A percentile compares a stretch with the other conserved stretches of the same genome.
Evolutionary conservation across 2,113 vertebrate species (phyloP).

Genomic region (Anhinga anhinga): DNA sequence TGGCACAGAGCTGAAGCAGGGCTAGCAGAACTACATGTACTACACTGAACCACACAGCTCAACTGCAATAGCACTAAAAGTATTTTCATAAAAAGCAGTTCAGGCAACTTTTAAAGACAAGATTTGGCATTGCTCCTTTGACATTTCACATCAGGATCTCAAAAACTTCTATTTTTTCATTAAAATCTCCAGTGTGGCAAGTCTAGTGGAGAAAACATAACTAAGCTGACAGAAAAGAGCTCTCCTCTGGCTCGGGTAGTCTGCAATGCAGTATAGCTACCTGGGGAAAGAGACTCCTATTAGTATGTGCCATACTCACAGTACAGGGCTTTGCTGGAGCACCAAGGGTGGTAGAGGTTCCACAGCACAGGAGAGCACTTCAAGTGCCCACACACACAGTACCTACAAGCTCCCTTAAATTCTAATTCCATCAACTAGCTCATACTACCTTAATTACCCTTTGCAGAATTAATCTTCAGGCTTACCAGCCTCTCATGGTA

Average conservation of each 20-base stretch:
- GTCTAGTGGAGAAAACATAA: background rate
- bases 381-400: no score
- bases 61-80: background rate
- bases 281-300: background rate
- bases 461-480: background rate
- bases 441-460: background rate
- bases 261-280: background rate
- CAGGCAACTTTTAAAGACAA: background rate
- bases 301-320: accelerated
- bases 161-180: background rate
- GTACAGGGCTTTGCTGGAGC: background rate
- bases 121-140: background rate
- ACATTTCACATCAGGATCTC: background rate
- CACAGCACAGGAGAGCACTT: background rate
- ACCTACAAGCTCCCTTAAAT: background rate
- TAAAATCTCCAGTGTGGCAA: background rate
- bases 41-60: background rate
- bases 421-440: background rate
- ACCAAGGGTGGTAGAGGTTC: background rate
- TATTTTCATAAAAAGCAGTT: background rate
- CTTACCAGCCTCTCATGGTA: background rate
- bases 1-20: background rate
- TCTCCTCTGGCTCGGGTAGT: background rate
- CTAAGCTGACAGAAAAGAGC: background rate
- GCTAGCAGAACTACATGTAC: background rate